phyloP scores from a whole-genome alignment of 1,140 invertebrate genomes.

The Hyles euphorbiae region DNA sequence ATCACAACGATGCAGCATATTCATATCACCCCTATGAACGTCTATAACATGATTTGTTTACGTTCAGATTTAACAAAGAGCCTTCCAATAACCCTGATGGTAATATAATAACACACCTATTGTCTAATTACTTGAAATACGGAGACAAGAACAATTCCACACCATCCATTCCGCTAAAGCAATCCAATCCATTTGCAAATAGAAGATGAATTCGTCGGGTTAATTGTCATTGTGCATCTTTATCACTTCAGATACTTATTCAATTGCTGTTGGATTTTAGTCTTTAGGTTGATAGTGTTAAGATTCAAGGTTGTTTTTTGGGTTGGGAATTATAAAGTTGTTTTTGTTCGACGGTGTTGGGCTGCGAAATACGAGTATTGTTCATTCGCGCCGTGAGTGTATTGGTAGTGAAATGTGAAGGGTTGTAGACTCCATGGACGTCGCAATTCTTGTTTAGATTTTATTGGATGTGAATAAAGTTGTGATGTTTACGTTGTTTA shows the following conservation, averaged over 20 bases:
- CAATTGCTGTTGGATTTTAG: background rate
- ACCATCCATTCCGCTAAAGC: conserved; percentile 37
- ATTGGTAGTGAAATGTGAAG: conserved; percentile 39
- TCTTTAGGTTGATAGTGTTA: background rate
- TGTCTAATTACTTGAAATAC: conserved; percentile 27
- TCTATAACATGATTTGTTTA: too few species aligned
- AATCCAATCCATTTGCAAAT: conserved; percentile 53
- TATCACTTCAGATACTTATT: conserved; percentile 3
- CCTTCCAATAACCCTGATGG: too few species aligned
- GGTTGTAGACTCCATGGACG: conserved; percentile 25
- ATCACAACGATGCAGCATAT: too few species aligned
- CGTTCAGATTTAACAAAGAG: too few species aligned
- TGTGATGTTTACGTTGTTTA: conserved; percentile 1
- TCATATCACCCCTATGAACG: too few species aligned
- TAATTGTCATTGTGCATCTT: conserved; percentile 34
- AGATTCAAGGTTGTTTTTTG: background rate
- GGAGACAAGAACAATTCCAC: conserved; percentile 38
- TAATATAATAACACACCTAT: conserved; percentile 4
- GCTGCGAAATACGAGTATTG: conserved; percentile 50
- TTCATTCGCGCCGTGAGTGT: conserved; percentile 39
- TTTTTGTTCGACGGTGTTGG: conserved; percentile 28
- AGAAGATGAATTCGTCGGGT: conserved; percentile 41
- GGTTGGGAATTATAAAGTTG: background rate
- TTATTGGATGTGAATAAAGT: background rate
- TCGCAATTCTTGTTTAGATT: conserved; percentile 20